A percentile compares a stretch with the other conserved stretches of the same genome.
Conservation (phyloP, 2,113 vertebrate species). For the Cephalopholis sonnerati region DNA sequence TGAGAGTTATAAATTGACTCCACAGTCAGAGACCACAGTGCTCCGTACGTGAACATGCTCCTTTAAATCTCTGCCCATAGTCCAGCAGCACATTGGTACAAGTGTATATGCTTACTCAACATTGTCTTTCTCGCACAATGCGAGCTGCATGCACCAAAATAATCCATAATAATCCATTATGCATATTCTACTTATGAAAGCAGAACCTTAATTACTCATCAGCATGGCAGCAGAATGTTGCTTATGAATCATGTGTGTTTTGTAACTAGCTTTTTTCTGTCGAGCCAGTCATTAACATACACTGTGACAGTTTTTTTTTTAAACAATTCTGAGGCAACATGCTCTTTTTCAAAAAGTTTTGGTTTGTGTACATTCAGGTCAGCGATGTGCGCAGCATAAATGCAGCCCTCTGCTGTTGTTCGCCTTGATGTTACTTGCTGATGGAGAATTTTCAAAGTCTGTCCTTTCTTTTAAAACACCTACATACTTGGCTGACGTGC, state of each 20-base stretch:
- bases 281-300: constrained; percentile 37
- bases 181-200: constrained; percentile 51
- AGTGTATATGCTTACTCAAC: constrained; percentile 24
- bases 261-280: constrained; percentile 45
- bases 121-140: constrained; percentile 8
- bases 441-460: constrained; percentile 18
- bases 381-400: not conserved
- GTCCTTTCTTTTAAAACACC: constrained; percentile 8
- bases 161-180: constrained; percentile 47
- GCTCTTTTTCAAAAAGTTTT: not conserved
- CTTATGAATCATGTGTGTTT: constrained; percentile 66
- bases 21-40: not conserved
- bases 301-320: not conserved
- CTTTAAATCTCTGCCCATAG: not conserved
- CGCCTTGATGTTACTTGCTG: not conserved
- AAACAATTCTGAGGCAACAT: constrained; percentile 17
- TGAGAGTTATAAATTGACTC: not conserved
- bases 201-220: constrained; percentile 59
- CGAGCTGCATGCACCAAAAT: constrained; percentile 27
- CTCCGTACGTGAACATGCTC: not conserved
- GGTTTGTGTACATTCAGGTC: constrained; percentile 19
- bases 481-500: constrained; percentile 1
- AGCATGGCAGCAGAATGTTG: constrained; percentile 50
- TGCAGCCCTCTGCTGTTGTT: constrained; percentile 12
- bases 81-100: constrained; percentile 7